phyloP scores from a whole-genome alignment of 2,888 invertebrate genomes.

The Drosophila sordidapex region DNA sequence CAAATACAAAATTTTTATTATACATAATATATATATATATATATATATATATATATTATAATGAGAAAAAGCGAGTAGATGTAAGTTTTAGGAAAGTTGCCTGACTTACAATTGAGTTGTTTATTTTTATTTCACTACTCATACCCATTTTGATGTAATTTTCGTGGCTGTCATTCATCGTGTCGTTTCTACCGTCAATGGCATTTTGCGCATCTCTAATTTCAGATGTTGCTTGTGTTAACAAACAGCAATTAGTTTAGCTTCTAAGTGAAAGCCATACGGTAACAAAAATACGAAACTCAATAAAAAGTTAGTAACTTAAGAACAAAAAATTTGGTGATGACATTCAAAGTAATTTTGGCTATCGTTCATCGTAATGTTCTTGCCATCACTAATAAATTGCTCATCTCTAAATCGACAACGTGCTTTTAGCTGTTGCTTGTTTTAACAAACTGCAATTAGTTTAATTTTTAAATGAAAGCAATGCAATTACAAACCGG shows the following conservation, averaged over 20 bases:
- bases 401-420: neutral
- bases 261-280: neutral
- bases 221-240: neutral
- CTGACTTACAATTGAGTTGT: neutral
- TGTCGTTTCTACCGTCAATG: rapidly evolving
- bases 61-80: neutral
- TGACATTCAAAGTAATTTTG: neutral
- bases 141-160: neutral
- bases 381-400: neutral
- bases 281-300: neutral
- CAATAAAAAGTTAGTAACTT: neutral
- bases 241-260: neutral
- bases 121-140: neutral
- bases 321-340: neutral
- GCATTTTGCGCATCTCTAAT: neutral
- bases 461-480: neutral
- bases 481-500: neutral
- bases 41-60: too few relatives aligned
- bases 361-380: neutral
- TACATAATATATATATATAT: too few relatives aligned
- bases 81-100: neutral
- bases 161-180: neutral
- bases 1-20: neutral
- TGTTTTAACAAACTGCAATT: neutral
- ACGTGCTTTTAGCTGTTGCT: neutral